Conservation (phyloP, 2,888 invertebrate genomes). For the Nematopogon swammerdamellus region DNA sequence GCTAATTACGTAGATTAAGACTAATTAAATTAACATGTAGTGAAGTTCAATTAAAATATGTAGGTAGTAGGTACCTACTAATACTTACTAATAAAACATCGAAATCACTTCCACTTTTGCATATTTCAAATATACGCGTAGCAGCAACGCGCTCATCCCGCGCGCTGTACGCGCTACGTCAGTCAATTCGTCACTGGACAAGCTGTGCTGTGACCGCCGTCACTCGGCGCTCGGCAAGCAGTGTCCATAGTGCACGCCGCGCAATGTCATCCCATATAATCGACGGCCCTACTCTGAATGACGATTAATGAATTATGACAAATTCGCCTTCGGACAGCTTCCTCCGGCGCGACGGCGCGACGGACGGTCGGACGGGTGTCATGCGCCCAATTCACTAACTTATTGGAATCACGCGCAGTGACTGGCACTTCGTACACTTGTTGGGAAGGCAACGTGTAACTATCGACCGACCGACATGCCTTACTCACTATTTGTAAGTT, state of each 20-base stretch:
- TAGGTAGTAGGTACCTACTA: no score
- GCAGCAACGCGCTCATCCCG: background rate
- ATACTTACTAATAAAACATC: no score
- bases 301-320: constrained; percentile 29
- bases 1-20: no score
- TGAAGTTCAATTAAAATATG: no score
- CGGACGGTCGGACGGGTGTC: background rate
- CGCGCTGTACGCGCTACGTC: background rate
- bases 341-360: constrained; percentile 18
- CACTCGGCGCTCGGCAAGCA: background rate
- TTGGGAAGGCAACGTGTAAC: no score
- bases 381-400: no score
- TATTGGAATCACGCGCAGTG: background rate
- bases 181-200: background rate
- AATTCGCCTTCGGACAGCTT: constrained; percentile 30
- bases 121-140: no score
- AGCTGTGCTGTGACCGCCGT: no score
- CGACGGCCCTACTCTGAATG: constrained; percentile 30
- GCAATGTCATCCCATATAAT: constrained; percentile 52
- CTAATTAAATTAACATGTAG: no score
- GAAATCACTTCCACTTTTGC: no score
- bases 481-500: no score
- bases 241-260: constrained; percentile 16
- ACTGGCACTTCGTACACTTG: background rate
- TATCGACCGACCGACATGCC: no score